Conservation (phyloP, 2,113 vertebrate genomes). For the Heteronetta atricapilla region DNA sequence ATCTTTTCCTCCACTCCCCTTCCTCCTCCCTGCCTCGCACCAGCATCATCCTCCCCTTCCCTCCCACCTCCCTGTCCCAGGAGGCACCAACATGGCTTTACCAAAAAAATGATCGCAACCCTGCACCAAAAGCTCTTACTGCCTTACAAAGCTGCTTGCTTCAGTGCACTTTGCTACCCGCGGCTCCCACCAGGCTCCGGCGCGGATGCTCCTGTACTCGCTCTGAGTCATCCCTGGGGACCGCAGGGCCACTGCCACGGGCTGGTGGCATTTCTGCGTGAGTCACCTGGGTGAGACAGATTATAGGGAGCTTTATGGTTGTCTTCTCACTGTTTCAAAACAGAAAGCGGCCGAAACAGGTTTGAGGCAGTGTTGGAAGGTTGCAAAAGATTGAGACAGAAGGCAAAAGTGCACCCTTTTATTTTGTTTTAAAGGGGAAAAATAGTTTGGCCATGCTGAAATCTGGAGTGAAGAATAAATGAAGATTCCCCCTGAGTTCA, state of each 20-base stretch:
- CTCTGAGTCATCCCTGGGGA: background rate
- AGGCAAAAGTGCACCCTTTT: background rate
- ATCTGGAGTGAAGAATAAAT: background rate
- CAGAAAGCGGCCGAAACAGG: background rate
- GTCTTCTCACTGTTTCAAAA: background rate
- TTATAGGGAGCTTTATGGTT: background rate
- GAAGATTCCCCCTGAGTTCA: background rate
- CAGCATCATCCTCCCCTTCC: background rate
- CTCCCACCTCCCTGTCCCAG: background rate
- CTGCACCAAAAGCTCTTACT: background rate
- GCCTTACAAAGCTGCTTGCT: background rate
- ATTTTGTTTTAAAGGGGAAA: background rate
- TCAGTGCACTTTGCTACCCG: background rate
- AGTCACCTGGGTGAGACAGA: background rate
- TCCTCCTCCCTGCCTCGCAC: background rate
- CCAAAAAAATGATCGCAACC: background rate
- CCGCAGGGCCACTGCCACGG: accelerated
- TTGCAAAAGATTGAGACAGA: background rate
- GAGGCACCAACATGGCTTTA: background rate
- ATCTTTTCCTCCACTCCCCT: background rate
- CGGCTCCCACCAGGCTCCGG: accelerated
- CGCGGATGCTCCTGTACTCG: accelerated
- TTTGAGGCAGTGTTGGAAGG: background rate
- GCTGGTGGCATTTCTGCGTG: background rate
- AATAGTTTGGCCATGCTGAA: background rate